These are phyloP conservation scores for Pantherophis vulpinus DNA, from an alignment of 2,797 vertebrate species.

Conservation along the genomic window DNA sequence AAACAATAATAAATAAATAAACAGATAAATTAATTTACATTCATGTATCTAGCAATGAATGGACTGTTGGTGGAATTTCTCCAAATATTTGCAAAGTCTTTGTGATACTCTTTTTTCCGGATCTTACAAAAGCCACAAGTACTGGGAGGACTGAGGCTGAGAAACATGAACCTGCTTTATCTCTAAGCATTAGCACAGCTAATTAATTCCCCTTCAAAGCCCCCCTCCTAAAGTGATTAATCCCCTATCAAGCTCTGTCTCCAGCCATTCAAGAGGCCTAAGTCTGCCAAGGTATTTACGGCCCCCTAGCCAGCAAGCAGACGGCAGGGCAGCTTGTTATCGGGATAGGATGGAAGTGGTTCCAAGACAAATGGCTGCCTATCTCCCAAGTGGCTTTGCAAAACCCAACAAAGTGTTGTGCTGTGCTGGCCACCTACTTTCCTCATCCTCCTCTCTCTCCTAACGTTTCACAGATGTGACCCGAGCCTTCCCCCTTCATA, in stretches of 20 bases:
- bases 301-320: conserved; percentile 44
- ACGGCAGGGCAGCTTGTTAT: conserved; percentile 55
- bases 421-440: conserved; percentile 69
- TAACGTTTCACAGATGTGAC: conserved; percentile 73
- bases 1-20: background rate
- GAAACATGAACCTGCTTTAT: conserved; percentile 57
- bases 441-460: conserved; percentile 56
- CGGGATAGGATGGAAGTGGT: conserved; percentile 41
- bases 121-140: conserved; percentile 39
- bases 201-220: conserved; percentile 58
- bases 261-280: conserved; percentile 57
- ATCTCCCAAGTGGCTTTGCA: conserved; percentile 66
- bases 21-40: background rate
- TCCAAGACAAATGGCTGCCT: conserved; percentile 68
- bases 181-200: conserved; percentile 58
- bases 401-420: conserved; percentile 64
- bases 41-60: conserved; percentile 43
- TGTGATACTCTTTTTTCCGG: conserved; percentile 32
- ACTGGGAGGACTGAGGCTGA: conserved; percentile 32
- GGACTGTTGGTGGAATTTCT: conserved; percentile 19
- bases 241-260: conserved; percentile 55
- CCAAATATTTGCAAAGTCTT: conserved; percentile 31
- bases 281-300: conserved; percentile 67
- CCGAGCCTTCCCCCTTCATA: conserved; percentile 67
- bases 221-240: conserved; percentile 43